phyloP scores from a whole-genome alignment of 2,888 invertebrate genomes.

The Pycnomerus fuliginosus region DNA sequence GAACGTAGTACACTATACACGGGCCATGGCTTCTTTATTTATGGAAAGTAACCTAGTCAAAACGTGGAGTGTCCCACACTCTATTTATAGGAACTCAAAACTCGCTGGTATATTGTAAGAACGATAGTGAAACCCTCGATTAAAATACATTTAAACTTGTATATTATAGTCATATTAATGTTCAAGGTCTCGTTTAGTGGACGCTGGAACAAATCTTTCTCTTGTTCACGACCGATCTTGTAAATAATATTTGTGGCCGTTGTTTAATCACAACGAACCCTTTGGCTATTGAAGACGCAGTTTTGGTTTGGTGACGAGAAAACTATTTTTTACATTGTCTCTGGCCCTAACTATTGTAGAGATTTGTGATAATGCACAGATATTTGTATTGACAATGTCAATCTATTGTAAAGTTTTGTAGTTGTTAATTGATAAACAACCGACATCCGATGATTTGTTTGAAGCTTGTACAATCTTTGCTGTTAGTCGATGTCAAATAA shows the following conservation, averaged over 20 bases:
- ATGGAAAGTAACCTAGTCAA: slow-evolving; percentile 54
- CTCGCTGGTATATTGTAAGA: slow-evolving; percentile 75
- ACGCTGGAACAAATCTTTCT: slow-evolving; percentile 6
- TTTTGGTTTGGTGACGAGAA: no score
- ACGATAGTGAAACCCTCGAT: slow-evolving; percentile 53
- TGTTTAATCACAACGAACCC: no score
- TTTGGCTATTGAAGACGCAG: no score
- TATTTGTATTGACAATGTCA: slow-evolving; percentile 52
- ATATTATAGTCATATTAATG: slow-evolving; percentile 41
- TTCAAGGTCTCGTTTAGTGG: slow-evolving; percentile 34
- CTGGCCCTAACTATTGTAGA: slow-evolving; percentile 27
- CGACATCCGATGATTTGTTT: slow-evolving; percentile 38
- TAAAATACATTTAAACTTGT: slow-evolving; percentile 39
- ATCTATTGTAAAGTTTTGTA: slow-evolving; percentile 47
- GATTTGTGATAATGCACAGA: slow-evolving; percentile 48
- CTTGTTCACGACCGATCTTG: slow-evolving; percentile 32
- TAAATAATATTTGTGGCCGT: slow-evolving; percentile 30
- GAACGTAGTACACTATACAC: no score
- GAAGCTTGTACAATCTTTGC: slow-evolving; percentile 52
- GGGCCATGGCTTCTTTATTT: slow-evolving; percentile 40
- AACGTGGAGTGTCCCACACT: slow-evolving; percentile 45
- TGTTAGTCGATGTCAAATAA: slow-evolving; percentile 52
- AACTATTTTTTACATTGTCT: slow-evolving; percentile 14
- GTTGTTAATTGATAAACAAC: slow-evolving; percentile 48
- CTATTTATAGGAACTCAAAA: slow-evolving; percentile 72